Percentiles rank a stretch among this genome's conserved stretches.
These are phyloP conservation scores for Paracentrotus lividus DNA, from an alignment of 53 echinoderm and acorn worm species.

Conservation along the genomic window DNA sequence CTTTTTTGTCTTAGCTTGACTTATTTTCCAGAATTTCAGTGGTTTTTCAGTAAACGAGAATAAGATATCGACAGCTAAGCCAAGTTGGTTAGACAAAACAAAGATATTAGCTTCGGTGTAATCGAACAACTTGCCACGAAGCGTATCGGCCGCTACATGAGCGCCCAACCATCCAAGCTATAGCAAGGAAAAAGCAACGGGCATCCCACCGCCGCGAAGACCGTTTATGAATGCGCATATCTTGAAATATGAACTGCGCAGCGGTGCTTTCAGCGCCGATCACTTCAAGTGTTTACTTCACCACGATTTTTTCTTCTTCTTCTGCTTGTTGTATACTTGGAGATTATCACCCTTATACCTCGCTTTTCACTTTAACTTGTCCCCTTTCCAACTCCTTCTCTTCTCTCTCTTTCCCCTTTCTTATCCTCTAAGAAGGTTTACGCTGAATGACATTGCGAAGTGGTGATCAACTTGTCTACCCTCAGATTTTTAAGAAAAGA, in stretches of 20 bases:
- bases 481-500: not conserved
- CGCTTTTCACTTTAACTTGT: conserved; percentile 66
- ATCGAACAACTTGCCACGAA: not conserved
- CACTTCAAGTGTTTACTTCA: conserved; percentile 67
- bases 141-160: conserved; percentile 35
- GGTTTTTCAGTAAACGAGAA: conserved; percentile 21
- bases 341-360: conserved; percentile 63
- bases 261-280: conserved; percentile 11
- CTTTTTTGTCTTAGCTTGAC: not conserved
- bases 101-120: conserved; percentile 25
- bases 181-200: not conserved
- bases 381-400: conserved; percentile 42
- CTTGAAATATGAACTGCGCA: conserved; percentile 73
- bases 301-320: conserved; percentile 33
- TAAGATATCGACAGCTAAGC: conserved; percentile 45
- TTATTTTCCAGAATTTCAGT: not conserved
- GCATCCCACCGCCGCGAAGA: conserved; percentile 30
- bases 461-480: conserved; percentile 28
- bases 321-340: conserved; percentile 49
- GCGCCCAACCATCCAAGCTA: not conserved
- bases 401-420: not conserved
- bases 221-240: conserved; percentile 74
- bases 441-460: conserved; percentile 67
- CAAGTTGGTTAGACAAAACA: conserved; percentile 24
- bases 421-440: conserved; percentile 9